Conservation (phyloP, 2,797 vertebrate genomes). For the Cynopterus sphinx region DNA sequence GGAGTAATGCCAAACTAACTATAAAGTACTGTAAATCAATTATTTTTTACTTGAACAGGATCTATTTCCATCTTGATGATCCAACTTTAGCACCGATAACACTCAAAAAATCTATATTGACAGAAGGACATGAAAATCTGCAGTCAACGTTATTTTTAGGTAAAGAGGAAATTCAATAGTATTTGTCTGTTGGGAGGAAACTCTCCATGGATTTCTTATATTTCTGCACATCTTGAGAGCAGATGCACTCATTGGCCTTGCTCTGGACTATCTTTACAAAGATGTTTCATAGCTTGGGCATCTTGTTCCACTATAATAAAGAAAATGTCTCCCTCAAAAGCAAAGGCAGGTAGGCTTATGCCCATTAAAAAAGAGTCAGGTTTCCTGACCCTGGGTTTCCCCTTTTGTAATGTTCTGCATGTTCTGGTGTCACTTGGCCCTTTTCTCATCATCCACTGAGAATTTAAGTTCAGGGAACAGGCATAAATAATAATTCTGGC, state of each 20-base stretch:
- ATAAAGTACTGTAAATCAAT: neutral
- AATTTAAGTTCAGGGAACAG: neutral
- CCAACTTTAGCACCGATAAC: neutral
- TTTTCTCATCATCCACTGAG: neutral
- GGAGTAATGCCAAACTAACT: neutral
- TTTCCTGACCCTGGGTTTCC: neutral
- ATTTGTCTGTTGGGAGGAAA: neutral
- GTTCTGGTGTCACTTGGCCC: neutral
- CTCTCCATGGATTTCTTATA: neutral
- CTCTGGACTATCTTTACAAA: neutral
- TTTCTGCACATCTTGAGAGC: neutral
- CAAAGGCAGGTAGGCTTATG: neutral
- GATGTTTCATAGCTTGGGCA: neutral
- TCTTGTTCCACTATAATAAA: neutral
- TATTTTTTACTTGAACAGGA: neutral
- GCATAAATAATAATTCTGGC: neutral
- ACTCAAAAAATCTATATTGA: neutral
- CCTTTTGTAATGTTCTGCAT: neutral
- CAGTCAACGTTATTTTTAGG: rapidly evolving
- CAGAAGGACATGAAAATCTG: neutral
- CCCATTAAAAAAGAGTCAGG: neutral
- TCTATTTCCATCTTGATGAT: neutral
- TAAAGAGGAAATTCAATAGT: neutral
- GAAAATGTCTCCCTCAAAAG: neutral
- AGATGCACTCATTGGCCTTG: neutral